These are phyloP conservation scores for Schizotus pectinicornis DNA, from an alignment of 2,888 invertebrate genomes.

Conservation along the genomic window DNA sequence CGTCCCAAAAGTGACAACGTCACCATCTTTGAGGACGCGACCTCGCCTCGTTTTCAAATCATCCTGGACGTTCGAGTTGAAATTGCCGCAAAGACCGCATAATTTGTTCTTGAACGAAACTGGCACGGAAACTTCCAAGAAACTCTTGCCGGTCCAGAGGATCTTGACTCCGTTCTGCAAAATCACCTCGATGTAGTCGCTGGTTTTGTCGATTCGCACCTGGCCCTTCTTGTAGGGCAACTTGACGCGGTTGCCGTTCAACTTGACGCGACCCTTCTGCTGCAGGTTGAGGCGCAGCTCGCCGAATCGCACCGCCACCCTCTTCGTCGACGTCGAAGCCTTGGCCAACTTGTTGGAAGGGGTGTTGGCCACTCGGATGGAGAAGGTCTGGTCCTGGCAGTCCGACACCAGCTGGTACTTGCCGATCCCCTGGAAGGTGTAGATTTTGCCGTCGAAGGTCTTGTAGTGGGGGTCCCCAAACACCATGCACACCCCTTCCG, in stretches of 20 bases:
- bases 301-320: conserved; percentile 80
- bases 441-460: conserved; percentile 93
- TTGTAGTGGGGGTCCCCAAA: conserved; percentile 96
- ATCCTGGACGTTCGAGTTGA: conserved; percentile 84
- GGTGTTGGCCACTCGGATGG: conserved; percentile 89
- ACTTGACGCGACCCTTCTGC: conserved; percentile 83
- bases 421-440: conserved; percentile 92
- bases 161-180: conserved; percentile 81
- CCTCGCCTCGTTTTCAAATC: conserved; percentile 78
- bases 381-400: conserved; percentile 80
- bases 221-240: conserved; percentile 69
- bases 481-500: conserved; percentile 89
- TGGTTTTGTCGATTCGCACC: conserved; percentile 70
- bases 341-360: conserved; percentile 71
- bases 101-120: conserved; percentile 75
- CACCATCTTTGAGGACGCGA: conserved; percentile 66
- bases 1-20: conserved; percentile 75
- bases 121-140: conserved; percentile 83
- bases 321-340: conserved; percentile 90
- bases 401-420: conserved; percentile 89
- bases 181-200: conserved; percentile 70
- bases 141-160: conserved; percentile 93
- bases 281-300: conserved; percentile 82
- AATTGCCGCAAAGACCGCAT: conserved; percentile 95
- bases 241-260: conserved; percentile 77